These are phyloP conservation scores for Atta texana DNA, from an alignment of 1,140 invertebrate genomes.

Conservation along the genomic window DNA sequence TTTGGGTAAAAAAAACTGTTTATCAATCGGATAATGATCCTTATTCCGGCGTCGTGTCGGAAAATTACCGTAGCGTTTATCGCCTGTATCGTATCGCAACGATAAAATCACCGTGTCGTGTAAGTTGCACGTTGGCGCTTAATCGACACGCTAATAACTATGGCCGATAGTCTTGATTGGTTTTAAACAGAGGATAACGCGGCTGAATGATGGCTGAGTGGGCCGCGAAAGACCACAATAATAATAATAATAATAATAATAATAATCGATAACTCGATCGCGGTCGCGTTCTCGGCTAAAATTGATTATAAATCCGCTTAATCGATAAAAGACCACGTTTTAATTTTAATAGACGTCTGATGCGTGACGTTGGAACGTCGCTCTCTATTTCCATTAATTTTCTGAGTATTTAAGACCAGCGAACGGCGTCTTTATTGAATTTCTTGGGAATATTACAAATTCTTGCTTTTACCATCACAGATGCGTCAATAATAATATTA, in stretches of 20 bases:
- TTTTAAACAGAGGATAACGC: constrained; percentile 56
- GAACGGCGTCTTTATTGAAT: constrained; percentile 39
- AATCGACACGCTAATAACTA: constrained; percentile 58
- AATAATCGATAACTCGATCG: constrained; percentile 55
- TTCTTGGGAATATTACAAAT: constrained; percentile 27
- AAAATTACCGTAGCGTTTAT: constrained; percentile 44
- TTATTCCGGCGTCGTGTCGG: constrained; percentile 2
- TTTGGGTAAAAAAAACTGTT: constrained; percentile 20
- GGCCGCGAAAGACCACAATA: constrained; percentile 30
- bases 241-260: constrained; percentile 64
- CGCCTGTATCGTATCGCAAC: constrained; percentile 18
- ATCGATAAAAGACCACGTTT: constrained; percentile 48
- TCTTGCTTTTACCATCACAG: constrained; percentile 1
- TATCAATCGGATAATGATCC: constrained; percentile 48
- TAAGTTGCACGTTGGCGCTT: constrained; percentile 35
- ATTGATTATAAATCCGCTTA: constrained; percentile 57
- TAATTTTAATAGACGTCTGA: constrained; percentile 58
- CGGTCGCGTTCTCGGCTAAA: constrained; percentile 14
- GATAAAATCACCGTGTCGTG: constrained; percentile 32
- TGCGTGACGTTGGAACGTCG: constrained; percentile 6
- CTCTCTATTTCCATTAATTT: constrained; percentile 24
- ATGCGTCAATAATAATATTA: neutral
- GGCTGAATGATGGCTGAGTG: constrained; percentile 34
- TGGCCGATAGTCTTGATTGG: constrained; percentile 49
- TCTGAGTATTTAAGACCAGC: constrained; percentile 10